Base-by-base conservation (phyloP, 2,888 invertebrate species). In the Isoperla grammatica region DNA sequence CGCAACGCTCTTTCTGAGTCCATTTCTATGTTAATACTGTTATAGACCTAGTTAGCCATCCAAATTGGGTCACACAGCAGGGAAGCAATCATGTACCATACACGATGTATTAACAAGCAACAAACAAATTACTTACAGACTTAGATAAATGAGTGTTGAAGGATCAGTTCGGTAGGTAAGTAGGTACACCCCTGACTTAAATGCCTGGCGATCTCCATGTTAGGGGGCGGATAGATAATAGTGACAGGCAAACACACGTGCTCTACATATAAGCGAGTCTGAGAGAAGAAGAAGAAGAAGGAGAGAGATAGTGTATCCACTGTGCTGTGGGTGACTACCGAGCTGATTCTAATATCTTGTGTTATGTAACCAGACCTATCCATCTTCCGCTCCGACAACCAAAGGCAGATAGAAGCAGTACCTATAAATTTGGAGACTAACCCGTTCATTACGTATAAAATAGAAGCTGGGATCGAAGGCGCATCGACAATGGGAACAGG, bases 381-480 rank as follows among this genome's bases (percentile, higher is more conserved):
- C 57, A 46, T 57, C 57, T 57, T 57, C n/a, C 35, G 15, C 43
- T 13, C 46, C 45, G 57, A 48, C 57, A 48, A 20, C 37, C 29
- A 22, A 17, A 29, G 48, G 17, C 46, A 22, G 40, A 37, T 45
- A 48, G 57, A 57, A 57, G 57, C 57, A 45, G 57, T 57, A 57
- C 45, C 57, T 48, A 57, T 57, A 57, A 57, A 57, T 57, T 57
- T 39, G 57, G 57, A 48, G 57, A 57, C 35, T 29, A 39, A 48
- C 57, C 57, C 46, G 57, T 57, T 48, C 57, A 22, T 57, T 57
- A 57, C 48, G 37, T 39, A 39, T 39, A 39, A 53, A 39, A 37
- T 29, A 49, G 49, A 15, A 49, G 49, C 23, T 15, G 15, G 9
- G 35, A 50, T 23, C 13, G 50, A 9, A n/a, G 42, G 13, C 8